Conservation (phyloP, 2,797 vertebrate genomes). For the Tamandua tetradactyla region DNA sequence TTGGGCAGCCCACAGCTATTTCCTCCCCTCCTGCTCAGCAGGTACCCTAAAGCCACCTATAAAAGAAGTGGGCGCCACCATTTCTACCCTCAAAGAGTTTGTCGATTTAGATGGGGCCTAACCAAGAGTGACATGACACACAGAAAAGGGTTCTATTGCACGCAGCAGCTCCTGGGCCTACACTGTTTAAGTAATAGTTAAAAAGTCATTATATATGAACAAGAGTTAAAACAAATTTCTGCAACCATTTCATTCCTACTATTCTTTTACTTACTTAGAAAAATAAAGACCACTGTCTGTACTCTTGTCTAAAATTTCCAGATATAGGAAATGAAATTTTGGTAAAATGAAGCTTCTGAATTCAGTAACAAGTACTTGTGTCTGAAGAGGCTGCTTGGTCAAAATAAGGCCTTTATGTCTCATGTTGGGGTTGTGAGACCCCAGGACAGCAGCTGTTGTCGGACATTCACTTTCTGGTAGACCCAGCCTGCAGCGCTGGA, state of each 20-base stretch:
- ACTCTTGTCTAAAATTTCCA: not conserved
- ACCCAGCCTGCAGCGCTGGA: accelerated
- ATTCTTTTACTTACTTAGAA: constrained; percentile 13
- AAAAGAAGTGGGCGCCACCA: no score
- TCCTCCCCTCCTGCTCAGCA: accelerated
- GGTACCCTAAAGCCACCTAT: not conserved
- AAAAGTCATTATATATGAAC: accelerated
- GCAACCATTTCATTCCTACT: not conserved
- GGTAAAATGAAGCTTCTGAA: not conserved
- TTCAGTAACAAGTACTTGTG: not conserved
- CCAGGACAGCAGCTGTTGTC: not conserved
- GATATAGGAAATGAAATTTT: not conserved
- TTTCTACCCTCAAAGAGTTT: not conserved
- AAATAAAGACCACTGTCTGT: not conserved
- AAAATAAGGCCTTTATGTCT: no score
- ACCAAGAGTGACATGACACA: no score
- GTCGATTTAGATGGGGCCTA: not conserved
- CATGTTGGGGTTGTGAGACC: accelerated
- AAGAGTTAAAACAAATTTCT: not conserved
- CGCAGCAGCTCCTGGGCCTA: no score
- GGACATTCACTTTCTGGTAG: not conserved
- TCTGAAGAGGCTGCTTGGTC: not conserved
- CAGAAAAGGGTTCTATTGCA: not conserved
- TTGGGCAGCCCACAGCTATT: not conserved
- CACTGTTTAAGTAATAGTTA: not conserved